Percentiles rank a stretch among this genome's conserved stretches.
Evolutionary conservation across 2,113 vertebrate species (phyloP).

Genomic region (Sardina pilchardus): DNA sequence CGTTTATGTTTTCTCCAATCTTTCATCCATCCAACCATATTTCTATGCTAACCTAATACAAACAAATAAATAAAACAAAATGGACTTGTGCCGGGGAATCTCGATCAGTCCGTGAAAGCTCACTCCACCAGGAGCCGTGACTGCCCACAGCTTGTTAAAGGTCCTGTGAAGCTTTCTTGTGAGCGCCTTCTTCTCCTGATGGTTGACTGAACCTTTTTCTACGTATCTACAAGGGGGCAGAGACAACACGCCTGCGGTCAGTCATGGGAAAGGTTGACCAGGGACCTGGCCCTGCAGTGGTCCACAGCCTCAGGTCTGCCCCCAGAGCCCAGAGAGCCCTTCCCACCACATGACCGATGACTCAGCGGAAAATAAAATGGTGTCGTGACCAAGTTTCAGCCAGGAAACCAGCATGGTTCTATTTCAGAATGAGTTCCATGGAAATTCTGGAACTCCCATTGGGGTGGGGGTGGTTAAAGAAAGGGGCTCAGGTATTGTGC

Average conservation of each 20-base stretch:
- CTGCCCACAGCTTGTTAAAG: background rate
- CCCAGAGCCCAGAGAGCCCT: background rate
- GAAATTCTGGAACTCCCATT: background rate
- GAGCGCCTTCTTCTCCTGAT: slow-evolving; percentile 52
- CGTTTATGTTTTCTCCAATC: background rate
- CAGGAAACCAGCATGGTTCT: background rate
- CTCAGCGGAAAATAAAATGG: background rate
- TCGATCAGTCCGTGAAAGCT: slow-evolving; percentile 14
- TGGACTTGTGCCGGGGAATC: background rate
- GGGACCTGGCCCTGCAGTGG: background rate
- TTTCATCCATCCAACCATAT: background rate
- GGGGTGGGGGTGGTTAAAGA: too few relatives aligned
- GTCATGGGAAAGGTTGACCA: background rate
- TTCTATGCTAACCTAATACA: background rate
- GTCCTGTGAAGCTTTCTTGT: slow-evolving; percentile 30
- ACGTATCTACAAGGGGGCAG: slow-evolving; percentile 69
- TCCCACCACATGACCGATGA: background rate
- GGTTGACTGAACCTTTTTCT: slow-evolving; percentile 61
- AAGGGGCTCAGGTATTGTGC: too few relatives aligned
- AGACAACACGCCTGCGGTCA: slow-evolving; percentile 18
- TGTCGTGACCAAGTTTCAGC: background rate
- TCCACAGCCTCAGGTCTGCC: background rate
- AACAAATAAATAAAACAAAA: background rate
- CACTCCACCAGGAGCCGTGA: slow-evolving; percentile 20
- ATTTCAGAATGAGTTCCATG: background rate